phyloP scores from a whole-genome alignment of 2,113 vertebrate genomes.

The Urocitellus parryii region DNA sequence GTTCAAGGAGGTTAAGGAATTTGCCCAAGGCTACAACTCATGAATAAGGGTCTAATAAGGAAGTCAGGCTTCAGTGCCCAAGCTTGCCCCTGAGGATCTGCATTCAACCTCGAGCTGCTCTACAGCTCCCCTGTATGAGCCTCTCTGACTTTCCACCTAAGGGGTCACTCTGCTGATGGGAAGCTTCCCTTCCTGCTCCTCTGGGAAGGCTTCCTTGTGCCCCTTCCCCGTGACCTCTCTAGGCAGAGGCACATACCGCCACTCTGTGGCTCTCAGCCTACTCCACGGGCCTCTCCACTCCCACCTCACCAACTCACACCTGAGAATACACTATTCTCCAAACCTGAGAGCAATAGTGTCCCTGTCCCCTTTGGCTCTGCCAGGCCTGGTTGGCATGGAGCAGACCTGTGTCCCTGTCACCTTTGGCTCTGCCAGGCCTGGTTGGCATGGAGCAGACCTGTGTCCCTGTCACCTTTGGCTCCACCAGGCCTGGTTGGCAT shows the following conservation, averaged over 20 bases:
- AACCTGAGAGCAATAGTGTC: neutral
- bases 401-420: neutral
- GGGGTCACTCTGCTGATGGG: neutral
- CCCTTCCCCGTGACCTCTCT: too few relatives aligned
- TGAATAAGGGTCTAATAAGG: neutral
- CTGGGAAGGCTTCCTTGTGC: neutral
- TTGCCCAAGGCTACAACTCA: neutral
- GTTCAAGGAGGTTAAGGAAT: conserved; percentile 25
- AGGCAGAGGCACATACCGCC: neutral
- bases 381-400: neutral
- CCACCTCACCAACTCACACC: neutral
- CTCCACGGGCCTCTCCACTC: neutral
- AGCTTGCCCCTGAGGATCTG: neutral
- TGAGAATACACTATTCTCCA: neutral
- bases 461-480: neutral
- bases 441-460: neutral
- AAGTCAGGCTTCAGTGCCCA: neutral
- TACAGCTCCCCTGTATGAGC: neutral
- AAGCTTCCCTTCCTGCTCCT: neutral
- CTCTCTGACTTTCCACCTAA: neutral
- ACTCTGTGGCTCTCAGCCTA: neutral
- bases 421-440: neutral
- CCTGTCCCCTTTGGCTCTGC: neutral
- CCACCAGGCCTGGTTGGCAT: neutral
- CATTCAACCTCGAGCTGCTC: neutral